Evolutionary conservation across 2,888 invertebrate species (phyloP).

Genomic region (Scaeva pyrastri): DNA sequence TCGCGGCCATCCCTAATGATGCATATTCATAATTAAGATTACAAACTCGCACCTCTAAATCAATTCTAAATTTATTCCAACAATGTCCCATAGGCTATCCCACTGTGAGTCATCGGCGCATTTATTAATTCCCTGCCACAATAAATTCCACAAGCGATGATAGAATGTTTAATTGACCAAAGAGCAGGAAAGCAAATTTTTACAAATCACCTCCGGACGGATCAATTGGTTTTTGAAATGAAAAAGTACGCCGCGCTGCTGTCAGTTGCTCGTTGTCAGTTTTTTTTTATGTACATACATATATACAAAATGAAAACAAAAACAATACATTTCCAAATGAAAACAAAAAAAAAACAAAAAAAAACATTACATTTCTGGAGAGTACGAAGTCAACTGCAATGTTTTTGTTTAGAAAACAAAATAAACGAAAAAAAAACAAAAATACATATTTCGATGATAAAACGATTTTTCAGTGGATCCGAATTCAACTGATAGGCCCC

Average conservation of each 20-base stretch:
- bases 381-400: constrained; percentile 17
- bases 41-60: background rate
- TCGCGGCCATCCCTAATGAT: too few relatives aligned
- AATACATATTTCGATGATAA: constrained; percentile 9
- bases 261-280: background rate
- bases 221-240: constrained; percentile 35
- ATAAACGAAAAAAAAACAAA: constrained; percentile 9
- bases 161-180: constrained; percentile 69
- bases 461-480: constrained; percentile 18
- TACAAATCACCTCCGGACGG: constrained; percentile 36
- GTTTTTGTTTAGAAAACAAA: constrained; percentile 34
- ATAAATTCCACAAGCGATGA: constrained; percentile 57
- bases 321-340: too few relatives aligned
- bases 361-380: background rate
- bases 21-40: background rate
- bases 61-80: background rate
- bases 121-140: constrained; percentile 47
- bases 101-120: constrained; percentile 44
- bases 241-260: constrained; percentile 8
- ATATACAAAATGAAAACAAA: background rate
- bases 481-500: too few relatives aligned
- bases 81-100: background rate
- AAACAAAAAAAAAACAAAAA: background rate
- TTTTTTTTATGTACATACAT: background rate
- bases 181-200: constrained; percentile 43